These are phyloP conservation scores for Carabus problematicus DNA, from an alignment of 2,888 invertebrate species.

Conservation along the genomic window DNA sequence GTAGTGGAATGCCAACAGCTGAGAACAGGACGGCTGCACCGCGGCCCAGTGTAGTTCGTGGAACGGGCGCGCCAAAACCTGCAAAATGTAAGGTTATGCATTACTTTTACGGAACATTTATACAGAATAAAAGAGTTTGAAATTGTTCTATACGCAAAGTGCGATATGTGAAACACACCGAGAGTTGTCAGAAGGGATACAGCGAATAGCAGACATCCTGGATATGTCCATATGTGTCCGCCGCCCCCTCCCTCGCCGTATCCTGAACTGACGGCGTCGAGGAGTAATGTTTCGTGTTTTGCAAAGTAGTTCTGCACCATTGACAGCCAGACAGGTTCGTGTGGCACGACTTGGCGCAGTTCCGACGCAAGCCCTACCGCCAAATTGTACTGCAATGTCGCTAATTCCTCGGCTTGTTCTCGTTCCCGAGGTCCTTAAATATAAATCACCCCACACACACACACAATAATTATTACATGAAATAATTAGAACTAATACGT, in stretches of 20 bases:
- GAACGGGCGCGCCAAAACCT: slow-evolving; percentile 79
- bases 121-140: slow-evolving; percentile 24
- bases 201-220: slow-evolving; percentile 72
- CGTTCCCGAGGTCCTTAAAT: slow-evolving; percentile 66
- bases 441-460: too few relatives aligned
- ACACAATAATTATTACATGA: too few relatives aligned
- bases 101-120: neutral
- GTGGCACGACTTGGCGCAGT: slow-evolving; percentile 63
- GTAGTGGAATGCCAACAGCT: slow-evolving; percentile 70
- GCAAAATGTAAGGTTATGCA: slow-evolving; percentile 45
- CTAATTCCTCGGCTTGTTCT: slow-evolving; percentile 63
- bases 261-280: slow-evolving; percentile 64
- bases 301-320: slow-evolving; percentile 65
- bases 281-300: slow-evolving; percentile 66
- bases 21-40: slow-evolving; percentile 70
- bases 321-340: slow-evolving; percentile 68
- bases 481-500: too few relatives aligned
- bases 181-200: slow-evolving; percentile 74
- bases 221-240: slow-evolving; percentile 72
- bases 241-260: slow-evolving; percentile 64
- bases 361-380: slow-evolving; percentile 71
- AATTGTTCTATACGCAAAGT: slow-evolving; percentile 13
- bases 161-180: slow-evolving; percentile 58
- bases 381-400: slow-evolving; percentile 66
- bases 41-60: slow-evolving; percentile 69